Conservation (phyloP, 2,797 vertebrate genomes). For the Parauchenoglanis ngamensis region DNA sequence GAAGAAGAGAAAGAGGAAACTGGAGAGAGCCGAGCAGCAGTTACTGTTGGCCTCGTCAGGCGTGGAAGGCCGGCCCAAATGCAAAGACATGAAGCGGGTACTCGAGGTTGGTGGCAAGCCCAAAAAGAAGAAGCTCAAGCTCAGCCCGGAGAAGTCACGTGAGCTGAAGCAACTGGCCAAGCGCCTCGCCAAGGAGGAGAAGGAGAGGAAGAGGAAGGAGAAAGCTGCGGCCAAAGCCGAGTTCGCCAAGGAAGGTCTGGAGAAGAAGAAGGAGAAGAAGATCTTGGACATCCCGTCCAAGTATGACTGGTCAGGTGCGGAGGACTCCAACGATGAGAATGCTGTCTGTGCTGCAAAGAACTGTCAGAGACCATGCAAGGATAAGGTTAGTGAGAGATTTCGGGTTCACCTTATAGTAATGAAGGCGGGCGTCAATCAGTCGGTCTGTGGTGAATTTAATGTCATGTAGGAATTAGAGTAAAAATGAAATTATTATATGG, state of each 20-base stretch:
- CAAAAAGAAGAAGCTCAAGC: conserved; percentile 97
- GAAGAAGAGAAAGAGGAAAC: conserved; percentile 91
- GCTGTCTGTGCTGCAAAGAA: conserved; percentile 94
- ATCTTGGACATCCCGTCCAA: conserved; percentile 97
- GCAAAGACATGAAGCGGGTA: conserved; percentile 90
- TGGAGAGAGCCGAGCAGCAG: conserved; percentile 89
- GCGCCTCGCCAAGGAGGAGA: conserved; percentile 95
- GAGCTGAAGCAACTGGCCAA: conserved; percentile 96
- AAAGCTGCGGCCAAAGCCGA: conserved; percentile 88
- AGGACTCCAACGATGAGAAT: conserved; percentile 97
- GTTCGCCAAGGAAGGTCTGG: conserved; percentile 83
- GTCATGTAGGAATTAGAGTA: background rate
- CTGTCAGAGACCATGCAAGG: conserved; percentile 96
- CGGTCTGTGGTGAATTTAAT: background rate
- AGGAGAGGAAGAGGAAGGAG: conserved; percentile 93
- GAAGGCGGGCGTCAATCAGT: background rate
- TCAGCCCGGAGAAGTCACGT: conserved; percentile 89
- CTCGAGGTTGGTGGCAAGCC: conserved; percentile 83
- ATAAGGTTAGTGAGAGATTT: conserved; percentile 83
- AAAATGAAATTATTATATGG: background rate
- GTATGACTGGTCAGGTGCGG: conserved; percentile 98
- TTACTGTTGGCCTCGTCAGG: conserved; percentile 80
- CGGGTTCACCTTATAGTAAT: background rate
- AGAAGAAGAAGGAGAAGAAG: conserved; percentile 94
- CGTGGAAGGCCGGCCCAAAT: conserved; percentile 76